A percentile compares a stretch with the other conserved stretches of the same genome.
Conservation (phyloP, 2,888 invertebrate genomes). For the Sphaeridia pumilis region DNA sequence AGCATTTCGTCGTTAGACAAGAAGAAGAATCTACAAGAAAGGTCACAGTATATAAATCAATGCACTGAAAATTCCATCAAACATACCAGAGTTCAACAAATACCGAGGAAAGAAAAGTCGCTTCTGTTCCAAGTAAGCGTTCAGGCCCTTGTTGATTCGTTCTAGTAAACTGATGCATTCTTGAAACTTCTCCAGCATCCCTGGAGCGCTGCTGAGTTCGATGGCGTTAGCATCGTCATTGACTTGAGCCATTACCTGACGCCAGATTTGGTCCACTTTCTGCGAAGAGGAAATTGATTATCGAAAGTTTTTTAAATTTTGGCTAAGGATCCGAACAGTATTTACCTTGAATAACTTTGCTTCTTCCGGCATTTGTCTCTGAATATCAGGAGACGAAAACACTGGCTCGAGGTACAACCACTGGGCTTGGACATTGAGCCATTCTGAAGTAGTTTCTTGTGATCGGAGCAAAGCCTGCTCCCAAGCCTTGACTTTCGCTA, state of each 20-base stretch:
- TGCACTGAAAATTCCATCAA: background rate
- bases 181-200: conserved; percentile 57
- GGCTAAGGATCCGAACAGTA: background rate
- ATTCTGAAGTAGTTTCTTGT: conserved; percentile 63
- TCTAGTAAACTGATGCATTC: conserved; percentile 59
- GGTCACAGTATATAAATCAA: background rate
- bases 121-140: conserved; percentile 71
- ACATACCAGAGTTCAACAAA: no score
- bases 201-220: conserved; percentile 53
- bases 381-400: conserved; percentile 75
- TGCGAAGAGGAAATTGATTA: conserved; percentile 17
- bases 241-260: conserved; percentile 53
- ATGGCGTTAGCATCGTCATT: conserved; percentile 53
- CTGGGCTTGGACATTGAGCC: conserved; percentile 73
- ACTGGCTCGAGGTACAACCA: conserved; percentile 79
- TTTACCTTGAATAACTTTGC: conserved; percentile 55
- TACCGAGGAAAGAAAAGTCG: conserved; percentile 62
- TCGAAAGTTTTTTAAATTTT: background rate
- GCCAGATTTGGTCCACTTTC: conserved; percentile 58
- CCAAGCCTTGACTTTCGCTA: conserved; percentile 51
- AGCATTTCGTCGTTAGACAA: conserved; percentile 82
- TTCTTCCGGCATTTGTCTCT: conserved; percentile 75
- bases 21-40: conserved; percentile 60
- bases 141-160: conserved; percentile 69
- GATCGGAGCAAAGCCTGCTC: conserved; percentile 60